These are phyloP conservation scores for Oxyruncus cristatus DNA, from an alignment of 2,113 vertebrate species.

Conservation along the genomic window DNA sequence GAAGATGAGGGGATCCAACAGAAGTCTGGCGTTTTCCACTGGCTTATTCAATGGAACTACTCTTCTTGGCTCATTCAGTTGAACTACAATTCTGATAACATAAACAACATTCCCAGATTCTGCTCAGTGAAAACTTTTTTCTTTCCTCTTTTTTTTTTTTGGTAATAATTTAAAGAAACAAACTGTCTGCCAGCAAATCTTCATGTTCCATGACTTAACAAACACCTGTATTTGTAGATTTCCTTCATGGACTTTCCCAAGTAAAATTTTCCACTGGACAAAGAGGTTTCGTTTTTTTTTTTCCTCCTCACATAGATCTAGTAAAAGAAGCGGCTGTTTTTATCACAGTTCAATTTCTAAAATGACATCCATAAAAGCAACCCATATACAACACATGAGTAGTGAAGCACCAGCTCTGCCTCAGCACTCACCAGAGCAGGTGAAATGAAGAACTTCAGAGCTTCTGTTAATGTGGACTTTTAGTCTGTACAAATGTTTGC, in stretches of 20 bases:
- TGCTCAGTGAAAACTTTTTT: not conserved
- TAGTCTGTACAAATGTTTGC: slow-evolving; percentile 54
- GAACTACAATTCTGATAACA: not conserved
- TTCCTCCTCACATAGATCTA: not conserved
- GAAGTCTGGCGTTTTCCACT: not conserved
- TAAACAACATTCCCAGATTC: not conserved
- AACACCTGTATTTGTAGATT: not conserved
- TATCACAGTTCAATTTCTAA: not conserved
- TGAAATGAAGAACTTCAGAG: not conserved
- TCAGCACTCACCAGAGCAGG: not conserved
- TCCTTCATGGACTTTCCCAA: not conserved
- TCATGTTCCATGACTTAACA: not conserved
- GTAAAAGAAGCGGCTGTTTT: not conserved
- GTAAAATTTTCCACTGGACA: not conserved
- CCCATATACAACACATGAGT: not conserved
- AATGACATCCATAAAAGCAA: not conserved
- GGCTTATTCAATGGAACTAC: not conserved
- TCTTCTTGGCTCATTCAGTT: not conserved
- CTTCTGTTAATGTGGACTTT: slow-evolving; percentile 6
- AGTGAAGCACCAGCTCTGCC: not conserved
- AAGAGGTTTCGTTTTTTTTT: not conserved
- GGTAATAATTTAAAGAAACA: not conserved
- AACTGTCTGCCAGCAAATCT: slow-evolving; percentile 3
- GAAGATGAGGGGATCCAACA: not conserved
- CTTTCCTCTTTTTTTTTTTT: not conserved